Evolutionary conservation across 2,797 vertebrate genomes (phyloP), one percentile per base, ranked within the genome.

Genomic region (Peromyscus nudipes): DNA sequence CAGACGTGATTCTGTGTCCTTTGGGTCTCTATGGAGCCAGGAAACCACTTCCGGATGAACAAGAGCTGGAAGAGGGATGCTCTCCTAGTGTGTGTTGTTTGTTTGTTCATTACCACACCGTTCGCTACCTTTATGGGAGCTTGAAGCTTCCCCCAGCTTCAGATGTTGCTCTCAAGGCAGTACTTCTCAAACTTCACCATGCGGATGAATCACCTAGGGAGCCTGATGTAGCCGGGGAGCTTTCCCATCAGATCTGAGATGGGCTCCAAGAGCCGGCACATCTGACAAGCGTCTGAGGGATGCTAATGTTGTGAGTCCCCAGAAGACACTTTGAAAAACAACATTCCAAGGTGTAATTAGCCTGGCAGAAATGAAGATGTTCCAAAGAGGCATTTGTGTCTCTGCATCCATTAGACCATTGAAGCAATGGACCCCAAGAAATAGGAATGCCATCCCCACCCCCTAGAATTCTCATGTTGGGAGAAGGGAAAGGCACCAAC

Each of bases 321-420:
- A 8, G n/a, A 73, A 52, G 43, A 60, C 60, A 64, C 84, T 96
- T 92, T 37, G 90, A 95, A 89, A 95, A 82, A 31, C 37, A 64
- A 19, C 27, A 2, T 96, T 85, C 90, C 80, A 23, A 88, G 86
- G 52, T 57, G 49, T 55, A 57, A 17, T 40, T 71, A 55, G 49
- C 49, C 85, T 57, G 49, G 34, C 52, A 37, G 85, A 52, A 40
- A 73, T 40, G 16, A 87, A 71, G 49, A 73, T 29, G 9, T 87
- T 73, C 85, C 29, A 73, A 57, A 71, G 14, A 55, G 14, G 17
- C 67, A 40, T 40, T 31, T 57, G 49, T 87, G 49, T 57, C 67
- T 87, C 49, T 87, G 23, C n/a, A 57, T 19, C 46, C 10, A 71
- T 19, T 52, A 55, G 23, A 55, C 31, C 37, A 37, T 37, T 55